A percentile compares a stretch with the other conserved stretches of the same genome.
These are phyloP conservation scores for Semibalanus balanoides DNA, from an alignment of 1,140 invertebrate species.

Conservation along the genomic window DNA sequence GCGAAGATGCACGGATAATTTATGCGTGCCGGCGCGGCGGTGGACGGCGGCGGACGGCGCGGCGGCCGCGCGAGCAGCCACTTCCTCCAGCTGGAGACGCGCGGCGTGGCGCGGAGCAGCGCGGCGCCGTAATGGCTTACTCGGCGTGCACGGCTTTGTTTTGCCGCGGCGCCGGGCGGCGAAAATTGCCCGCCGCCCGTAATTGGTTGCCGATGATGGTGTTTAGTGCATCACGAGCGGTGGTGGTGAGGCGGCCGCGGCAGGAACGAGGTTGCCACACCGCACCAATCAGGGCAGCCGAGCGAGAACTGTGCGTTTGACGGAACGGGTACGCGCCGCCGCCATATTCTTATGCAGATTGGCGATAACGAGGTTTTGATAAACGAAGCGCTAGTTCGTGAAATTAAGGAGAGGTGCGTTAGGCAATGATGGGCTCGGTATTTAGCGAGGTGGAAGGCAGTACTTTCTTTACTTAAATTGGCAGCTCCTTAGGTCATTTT, in stretches of 20 bases:
- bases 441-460: too few relatives aligned
- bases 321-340: too few relatives aligned
- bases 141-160: neutral
- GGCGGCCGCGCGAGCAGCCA: too few relatives aligned
- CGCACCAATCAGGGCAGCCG: neutral
- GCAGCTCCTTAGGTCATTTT: too few relatives aligned
- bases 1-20: neutral
- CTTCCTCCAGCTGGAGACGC: too few relatives aligned
- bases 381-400: neutral
- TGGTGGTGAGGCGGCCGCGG: too few relatives aligned
- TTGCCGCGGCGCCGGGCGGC: neutral
- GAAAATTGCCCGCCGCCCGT: neutral
- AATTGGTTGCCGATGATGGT: neutral
- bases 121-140: neutral
- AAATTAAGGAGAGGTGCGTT: too few relatives aligned
- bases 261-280: neutral
- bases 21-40: neutral
- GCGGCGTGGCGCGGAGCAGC: too few relatives aligned
- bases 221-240: neutral
- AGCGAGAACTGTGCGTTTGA: neutral
- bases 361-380: neutral
- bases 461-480: too few relatives aligned
- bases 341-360: neutral
- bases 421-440: too few relatives aligned
- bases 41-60: neutral